These are phyloP conservation scores for Amniataba percoides DNA, from an alignment of 2,797 vertebrate genomes.

Conservation along the genomic window DNA sequence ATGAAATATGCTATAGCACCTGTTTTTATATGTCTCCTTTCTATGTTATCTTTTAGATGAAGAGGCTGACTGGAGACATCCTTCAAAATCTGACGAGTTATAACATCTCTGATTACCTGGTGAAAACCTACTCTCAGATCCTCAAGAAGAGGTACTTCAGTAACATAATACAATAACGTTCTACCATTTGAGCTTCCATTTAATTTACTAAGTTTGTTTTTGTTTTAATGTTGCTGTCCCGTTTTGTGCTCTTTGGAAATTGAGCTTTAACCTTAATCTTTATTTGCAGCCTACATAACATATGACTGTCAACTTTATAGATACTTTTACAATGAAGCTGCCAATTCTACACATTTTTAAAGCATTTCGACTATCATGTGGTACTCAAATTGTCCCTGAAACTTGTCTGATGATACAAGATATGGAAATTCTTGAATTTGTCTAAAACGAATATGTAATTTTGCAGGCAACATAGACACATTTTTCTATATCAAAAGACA, in stretches of 20 bases:
- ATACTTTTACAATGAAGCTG: neutral
- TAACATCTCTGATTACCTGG: slow-evolving; percentile 93
- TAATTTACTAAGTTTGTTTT: neutral
- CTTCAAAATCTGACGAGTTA: slow-evolving; percentile 91
- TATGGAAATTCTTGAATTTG: neutral
- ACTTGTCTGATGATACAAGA: neutral
- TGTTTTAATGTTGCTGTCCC: neutral
- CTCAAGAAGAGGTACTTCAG: slow-evolving; percentile 87
- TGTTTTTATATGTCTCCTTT: neutral
- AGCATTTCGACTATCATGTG: neutral
- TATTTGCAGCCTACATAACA: neutral
- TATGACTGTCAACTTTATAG: neutral
- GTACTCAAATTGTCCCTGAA: neutral
- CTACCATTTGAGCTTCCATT: neutral
- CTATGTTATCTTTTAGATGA: slow-evolving; percentile 78
- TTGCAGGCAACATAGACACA: neutral
- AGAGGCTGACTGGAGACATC: slow-evolving; percentile 85
- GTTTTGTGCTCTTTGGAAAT: neutral
- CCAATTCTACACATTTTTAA: neutral
- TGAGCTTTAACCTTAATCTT: neutral
- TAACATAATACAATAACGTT: neutral
- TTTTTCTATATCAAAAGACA: neutral
- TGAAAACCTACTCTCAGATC: slow-evolving; percentile 93
- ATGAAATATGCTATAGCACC: neutral
- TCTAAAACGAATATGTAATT: neutral